These are phyloP conservation scores for Odontesthes bonariensis DNA, from an alignment of 2,113 vertebrate species.

Conservation along the genomic window DNA sequence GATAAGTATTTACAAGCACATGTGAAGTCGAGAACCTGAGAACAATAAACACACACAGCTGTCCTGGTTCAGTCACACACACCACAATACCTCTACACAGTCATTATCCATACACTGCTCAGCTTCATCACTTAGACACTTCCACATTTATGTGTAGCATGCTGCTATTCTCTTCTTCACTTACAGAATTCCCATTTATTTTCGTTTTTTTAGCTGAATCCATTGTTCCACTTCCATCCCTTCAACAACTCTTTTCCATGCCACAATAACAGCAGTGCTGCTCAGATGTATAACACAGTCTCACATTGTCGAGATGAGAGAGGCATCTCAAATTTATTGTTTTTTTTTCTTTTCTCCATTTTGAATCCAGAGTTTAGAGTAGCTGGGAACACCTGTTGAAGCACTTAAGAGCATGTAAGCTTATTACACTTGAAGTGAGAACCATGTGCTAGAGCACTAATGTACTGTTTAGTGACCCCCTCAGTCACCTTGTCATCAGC, in stretches of 20 bases:
- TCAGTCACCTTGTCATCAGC: not conserved
- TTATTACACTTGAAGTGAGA: not conserved
- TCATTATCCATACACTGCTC: conserved; percentile 1
- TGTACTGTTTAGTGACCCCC: not conserved
- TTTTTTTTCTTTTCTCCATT: not conserved
- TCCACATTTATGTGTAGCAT: not conserved
- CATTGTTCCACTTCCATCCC: not conserved
- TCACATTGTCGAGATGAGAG: too few species aligned
- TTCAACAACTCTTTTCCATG: too few species aligned
- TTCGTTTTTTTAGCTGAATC: not conserved
- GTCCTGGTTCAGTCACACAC: conserved; percentile 42
- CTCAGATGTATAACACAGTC: not conserved
- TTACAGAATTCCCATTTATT: conserved; percentile 1
- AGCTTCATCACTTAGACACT: not conserved
- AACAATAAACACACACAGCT: conserved; percentile 65
- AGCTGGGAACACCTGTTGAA: not conserved
- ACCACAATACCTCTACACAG: not conserved
- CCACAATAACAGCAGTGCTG: not conserved
- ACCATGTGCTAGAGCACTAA: not conserved
- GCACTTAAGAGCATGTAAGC: not conserved
- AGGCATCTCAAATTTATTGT: conserved; percentile 5
- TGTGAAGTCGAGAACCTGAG: conserved; percentile 30
- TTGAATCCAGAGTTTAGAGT: not conserved
- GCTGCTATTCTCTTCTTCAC: not conserved
- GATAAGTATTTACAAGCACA: conserved; percentile 75